Base-by-base conservation (phyloP, 2,797 vertebrate species). In the Clarias pachynema region DNA sequence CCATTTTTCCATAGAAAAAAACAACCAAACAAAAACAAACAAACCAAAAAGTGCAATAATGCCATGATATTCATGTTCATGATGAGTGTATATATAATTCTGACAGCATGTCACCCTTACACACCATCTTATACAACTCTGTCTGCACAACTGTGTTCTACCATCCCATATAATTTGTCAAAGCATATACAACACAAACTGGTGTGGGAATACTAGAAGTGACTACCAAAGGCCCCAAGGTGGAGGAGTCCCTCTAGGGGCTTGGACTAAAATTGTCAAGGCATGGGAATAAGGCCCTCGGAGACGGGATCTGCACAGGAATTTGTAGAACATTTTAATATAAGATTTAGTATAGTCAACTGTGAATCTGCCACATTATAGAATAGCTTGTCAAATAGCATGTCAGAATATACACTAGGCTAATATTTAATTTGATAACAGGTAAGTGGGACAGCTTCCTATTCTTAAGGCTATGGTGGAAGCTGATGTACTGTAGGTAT, bases 161-260 rank as follows among this genome's bases (percentile, higher is more conserved):
- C 29, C 3, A 77, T 24, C 18, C 20, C 3, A 16, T 22, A 78
- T 31, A 78, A 37, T 37, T 78, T 60, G 20, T 78, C 75, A 60
- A 37, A 78, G 77, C 24, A 63, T 44, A 26, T 79, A 40, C 34
- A 79, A 20, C 7, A 29, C 31, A 65, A 62, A 63, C 22, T 4
- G 7, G 2, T 66, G 40, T 16, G 79, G 40, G n/a, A 66, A 53
- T 65, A 80, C 37, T 49, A 18, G 22, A 65, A 4, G n/a, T 49
- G 24, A 63, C 77, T 79, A 63, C 24, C 37, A 65, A 79, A n/a
- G 16, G 78, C 7, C 60, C 37, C 8, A 18, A 49, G 60, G 78
- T 49, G 16, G 40, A 65, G 16, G n/a, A 65, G 9, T 40, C 16
- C 60, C 62, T 80, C 78, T 80, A 80, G 78, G 78, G 78, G n/a